phyloP scores from a whole-genome alignment of 2,113 vertebrate genomes.

The Rhinoptilus africanus region DNA sequence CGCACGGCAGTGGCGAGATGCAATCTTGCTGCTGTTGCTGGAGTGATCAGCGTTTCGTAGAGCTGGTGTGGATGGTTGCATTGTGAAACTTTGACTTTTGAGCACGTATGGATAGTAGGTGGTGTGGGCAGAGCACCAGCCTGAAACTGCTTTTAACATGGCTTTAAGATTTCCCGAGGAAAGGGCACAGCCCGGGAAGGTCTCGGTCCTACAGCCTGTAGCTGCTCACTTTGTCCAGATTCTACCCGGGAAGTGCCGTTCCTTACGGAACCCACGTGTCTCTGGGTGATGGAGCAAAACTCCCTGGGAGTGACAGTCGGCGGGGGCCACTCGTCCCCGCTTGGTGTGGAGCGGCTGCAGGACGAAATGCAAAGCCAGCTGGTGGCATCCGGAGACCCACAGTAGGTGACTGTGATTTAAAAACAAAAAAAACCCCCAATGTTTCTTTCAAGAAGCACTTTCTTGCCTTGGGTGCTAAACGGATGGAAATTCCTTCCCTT shows the following conservation, averaged over 20 bases:
- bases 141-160: neutral
- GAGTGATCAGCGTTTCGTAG: accelerated
- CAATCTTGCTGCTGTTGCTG: neutral
- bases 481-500: conserved; percentile 11
- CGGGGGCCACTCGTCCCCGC: neutral
- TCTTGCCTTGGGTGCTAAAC: neutral
- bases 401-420: neutral
- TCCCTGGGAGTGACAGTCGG: neutral
- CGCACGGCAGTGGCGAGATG: neutral
- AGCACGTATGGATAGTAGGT: neutral
- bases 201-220: neutral
- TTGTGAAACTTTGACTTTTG: neutral
- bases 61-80: neutral
- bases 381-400: neutral
- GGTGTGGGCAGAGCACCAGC: neutral
- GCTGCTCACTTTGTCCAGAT: neutral
- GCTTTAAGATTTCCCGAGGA: neutral
- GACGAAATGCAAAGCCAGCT: neutral
- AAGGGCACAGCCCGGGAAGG: neutral
- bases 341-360: neutral
- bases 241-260: accelerated
- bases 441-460: neutral
- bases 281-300: neutral
- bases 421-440: neutral
- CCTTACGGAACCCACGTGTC: neutral